Evolutionary conservation across 2,113 vertebrate genomes (phyloP).

Genomic region (Bostrychus sinensis): DNA sequence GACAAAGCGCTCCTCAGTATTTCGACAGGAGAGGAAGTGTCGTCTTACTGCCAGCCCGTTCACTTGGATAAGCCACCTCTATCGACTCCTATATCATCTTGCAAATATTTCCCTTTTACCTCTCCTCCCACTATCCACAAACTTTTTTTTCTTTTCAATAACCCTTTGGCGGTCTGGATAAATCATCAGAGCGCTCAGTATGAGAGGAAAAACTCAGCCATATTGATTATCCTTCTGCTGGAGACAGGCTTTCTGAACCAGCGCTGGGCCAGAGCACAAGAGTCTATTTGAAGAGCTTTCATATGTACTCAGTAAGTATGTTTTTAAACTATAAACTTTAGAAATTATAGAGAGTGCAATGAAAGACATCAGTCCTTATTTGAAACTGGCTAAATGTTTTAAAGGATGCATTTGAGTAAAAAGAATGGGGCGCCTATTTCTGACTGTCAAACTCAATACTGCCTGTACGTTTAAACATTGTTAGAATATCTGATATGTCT

Average conservation of each 20-base stretch:
- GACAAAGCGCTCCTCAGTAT: constrained; percentile 54
- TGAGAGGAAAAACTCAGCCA: constrained; percentile 50
- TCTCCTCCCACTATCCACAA: constrained; percentile 3
- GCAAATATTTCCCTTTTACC: constrained; percentile 43
- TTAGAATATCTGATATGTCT: not conserved
- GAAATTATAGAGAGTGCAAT: not conserved
- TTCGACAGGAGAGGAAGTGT: constrained; percentile 47
- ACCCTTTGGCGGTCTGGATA: constrained; percentile 66
- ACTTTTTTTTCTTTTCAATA: constrained; percentile 40
- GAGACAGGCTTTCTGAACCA: constrained; percentile 45
- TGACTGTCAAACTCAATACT: too few relatives aligned
- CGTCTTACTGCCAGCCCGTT: constrained; percentile 52
- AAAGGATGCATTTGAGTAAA: too few relatives aligned
- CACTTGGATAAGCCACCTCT: constrained; percentile 36
- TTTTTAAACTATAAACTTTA: not conserved
- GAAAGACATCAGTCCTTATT: not conserved
- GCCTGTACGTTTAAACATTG: too few relatives aligned
- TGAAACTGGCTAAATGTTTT: not conserved
- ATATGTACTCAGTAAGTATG: not conserved
- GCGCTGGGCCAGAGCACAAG: not conserved
- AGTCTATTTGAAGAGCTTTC: not conserved
- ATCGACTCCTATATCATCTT: constrained; percentile 30
- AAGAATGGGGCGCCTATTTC: too few relatives aligned
- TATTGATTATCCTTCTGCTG: constrained; percentile 60
- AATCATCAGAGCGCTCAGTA: constrained; percentile 60